Evolutionary conservation across 2,113 vertebrate species (phyloP), one percentile per base, ranked within the genome.

Genomic region (Protobothrops mucrosquamatus): DNA sequence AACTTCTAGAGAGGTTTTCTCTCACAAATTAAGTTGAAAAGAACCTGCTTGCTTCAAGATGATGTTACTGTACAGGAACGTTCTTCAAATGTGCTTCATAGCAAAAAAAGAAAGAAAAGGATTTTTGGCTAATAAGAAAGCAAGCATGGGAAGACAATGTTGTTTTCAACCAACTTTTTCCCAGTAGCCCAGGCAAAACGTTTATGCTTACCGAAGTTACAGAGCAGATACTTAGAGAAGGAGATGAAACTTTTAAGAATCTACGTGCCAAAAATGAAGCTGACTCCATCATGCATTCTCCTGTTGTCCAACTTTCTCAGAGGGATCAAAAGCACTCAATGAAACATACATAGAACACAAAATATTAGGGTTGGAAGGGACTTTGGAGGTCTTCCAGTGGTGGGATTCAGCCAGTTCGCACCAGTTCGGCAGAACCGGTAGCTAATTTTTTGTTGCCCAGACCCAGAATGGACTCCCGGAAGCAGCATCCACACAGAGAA

Each of bases 261-360:
- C 91, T 91, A 88, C 92, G 94, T 93, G 87, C 69, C 93, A 92
- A 69, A 96, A 96, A 97, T 85, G 89, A 96, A 93, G 90, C 90
- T 91, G 91, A 96, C 92, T 93, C 64, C 93, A 94, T 94, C 90
- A 94, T 94, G 91, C 94, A 90, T 85, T 91, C 69, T 95, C 93
- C 92, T 92, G 55, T 55, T 85, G 23, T 48, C 23, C 88, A 89
- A 29, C 7, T 23, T 89, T 89, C 88, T n/a, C 4, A 9, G 81
- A 46, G 20, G 39, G 39, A 18, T 18, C 34, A 57, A 22, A 57
- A 12, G 23, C 29, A 81, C 2, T 3, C 69, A 39, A 8, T 81
- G 69, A 81, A 39, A 81, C 34, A 81, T 39, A n/a, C 26, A n/a
- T 3, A 59, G 57, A 59, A 26, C 57, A 59, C 57, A 64, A 29